A percentile compares a stretch with the other conserved stretches of the same genome.
Conservation (phyloP, 2,113 vertebrate species). For the Oxyruncus cristatus region DNA sequence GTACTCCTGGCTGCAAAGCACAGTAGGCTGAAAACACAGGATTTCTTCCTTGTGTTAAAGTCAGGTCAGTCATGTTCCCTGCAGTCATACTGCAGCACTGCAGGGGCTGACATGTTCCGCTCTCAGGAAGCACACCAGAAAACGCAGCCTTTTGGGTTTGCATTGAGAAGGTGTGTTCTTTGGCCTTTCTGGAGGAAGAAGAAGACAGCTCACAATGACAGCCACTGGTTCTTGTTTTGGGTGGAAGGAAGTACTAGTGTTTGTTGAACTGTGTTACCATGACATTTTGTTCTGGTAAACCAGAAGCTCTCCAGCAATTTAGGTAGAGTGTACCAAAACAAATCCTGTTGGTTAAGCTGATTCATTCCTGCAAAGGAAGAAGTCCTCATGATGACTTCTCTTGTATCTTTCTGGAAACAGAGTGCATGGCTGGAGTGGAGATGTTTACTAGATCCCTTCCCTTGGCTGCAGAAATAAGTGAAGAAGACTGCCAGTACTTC, state of each 20-base stretch:
- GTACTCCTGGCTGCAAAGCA: neutral
- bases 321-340: neutral
- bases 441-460: neutral
- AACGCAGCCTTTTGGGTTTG: neutral
- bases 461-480: neutral
- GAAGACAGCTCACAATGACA: neutral
- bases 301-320: neutral
- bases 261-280: neutral
- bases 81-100: neutral
- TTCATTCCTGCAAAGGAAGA: neutral
- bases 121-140: neutral
- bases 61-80: neutral
- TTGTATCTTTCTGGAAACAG: neutral
- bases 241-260: neutral
- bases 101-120: neutral
- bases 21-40: neutral
- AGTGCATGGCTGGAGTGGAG: neutral
- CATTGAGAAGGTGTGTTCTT: neutral
- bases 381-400: neutral
- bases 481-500: neutral
- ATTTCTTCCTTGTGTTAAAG: neutral
- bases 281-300: neutral
- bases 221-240: neutral
- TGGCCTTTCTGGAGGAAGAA: neutral
- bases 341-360: neutral